Percentiles rank a stretch among this genome's conserved stretches.
Evolutionary conservation across 92 coral and sea anemone species (phyloP).

Genomic region (Isaurus tuberculatus): DNA sequence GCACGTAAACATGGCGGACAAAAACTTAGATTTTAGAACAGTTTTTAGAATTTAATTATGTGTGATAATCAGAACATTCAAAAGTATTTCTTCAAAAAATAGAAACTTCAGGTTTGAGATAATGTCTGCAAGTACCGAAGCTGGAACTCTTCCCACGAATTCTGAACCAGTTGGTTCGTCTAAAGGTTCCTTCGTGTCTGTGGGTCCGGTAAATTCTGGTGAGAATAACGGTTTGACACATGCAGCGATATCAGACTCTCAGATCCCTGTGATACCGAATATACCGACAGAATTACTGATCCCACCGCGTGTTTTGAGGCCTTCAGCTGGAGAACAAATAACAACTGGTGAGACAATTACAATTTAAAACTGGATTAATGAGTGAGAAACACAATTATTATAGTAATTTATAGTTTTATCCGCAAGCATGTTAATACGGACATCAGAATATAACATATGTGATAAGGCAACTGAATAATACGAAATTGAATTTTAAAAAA

Average conservation of each 20-base stretch:
- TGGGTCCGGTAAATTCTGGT: background rate
- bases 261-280: constrained; percentile 28
- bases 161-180: constrained; percentile 24
- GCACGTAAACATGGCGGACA: constrained; percentile 35
- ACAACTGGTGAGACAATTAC: constrained; percentile 1
- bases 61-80: background rate
- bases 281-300: constrained; percentile 38
- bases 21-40: background rate
- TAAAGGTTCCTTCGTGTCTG: background rate
- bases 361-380: background rate
- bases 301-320: constrained; percentile 27
- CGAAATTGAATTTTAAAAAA: no score
- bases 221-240: background rate
- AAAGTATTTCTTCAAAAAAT: background rate
- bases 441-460: no score
- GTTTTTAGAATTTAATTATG: background rate
- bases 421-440: no score
- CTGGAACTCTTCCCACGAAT: background rate
- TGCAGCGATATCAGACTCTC: background rate
- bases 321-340: constrained; percentile 6
- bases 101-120: background rate
- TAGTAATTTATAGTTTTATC: no score
- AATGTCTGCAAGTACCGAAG: background rate
- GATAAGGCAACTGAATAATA: no score
- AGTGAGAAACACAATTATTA: no score